These are phyloP conservation scores for Azemiops feae DNA, from an alignment of 2,113 vertebrate genomes.

Conservation along the genomic window DNA sequence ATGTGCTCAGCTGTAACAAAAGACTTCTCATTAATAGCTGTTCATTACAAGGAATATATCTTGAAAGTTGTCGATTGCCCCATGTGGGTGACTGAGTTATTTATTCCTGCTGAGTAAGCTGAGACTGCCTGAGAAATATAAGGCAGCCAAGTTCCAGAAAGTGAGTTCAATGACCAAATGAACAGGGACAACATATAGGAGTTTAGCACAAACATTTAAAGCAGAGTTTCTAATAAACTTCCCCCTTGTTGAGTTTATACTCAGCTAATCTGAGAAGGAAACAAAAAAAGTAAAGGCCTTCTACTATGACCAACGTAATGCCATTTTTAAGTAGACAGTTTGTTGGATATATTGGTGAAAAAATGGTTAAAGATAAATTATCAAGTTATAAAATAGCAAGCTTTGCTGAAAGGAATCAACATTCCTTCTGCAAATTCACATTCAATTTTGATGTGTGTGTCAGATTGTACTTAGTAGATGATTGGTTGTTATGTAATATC, in stretches of 20 bases:
- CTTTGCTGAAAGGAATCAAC: not conserved
- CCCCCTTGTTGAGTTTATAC: not conserved
- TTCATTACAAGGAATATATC: not conserved
- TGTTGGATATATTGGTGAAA: not conserved
- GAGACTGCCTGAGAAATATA: not conserved
- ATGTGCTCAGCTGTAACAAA: not conserved
- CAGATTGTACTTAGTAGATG: not conserved
- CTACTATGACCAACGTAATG: not conserved
- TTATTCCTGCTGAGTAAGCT: not conserved
- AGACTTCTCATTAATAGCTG: not conserved
- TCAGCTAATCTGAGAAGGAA: not conserved
- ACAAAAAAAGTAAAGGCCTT: not conserved
- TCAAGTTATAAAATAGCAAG: not conserved
- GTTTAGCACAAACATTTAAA: not conserved
- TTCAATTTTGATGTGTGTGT: not conserved
- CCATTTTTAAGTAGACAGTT: not conserved
- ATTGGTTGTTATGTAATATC: not conserved
- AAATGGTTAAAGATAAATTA: not conserved
- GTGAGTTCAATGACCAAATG: not conserved
- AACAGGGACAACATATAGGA: not conserved
- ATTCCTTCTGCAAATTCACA: not conserved
- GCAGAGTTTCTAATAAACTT: not conserved
- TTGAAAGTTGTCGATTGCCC: not conserved
- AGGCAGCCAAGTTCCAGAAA: not conserved
- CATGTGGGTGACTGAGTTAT: not conserved